These are phyloP conservation scores for Notodonta dromedarius DNA, from an alignment of 2,888 invertebrate species.

Conservation along the genomic window DNA sequence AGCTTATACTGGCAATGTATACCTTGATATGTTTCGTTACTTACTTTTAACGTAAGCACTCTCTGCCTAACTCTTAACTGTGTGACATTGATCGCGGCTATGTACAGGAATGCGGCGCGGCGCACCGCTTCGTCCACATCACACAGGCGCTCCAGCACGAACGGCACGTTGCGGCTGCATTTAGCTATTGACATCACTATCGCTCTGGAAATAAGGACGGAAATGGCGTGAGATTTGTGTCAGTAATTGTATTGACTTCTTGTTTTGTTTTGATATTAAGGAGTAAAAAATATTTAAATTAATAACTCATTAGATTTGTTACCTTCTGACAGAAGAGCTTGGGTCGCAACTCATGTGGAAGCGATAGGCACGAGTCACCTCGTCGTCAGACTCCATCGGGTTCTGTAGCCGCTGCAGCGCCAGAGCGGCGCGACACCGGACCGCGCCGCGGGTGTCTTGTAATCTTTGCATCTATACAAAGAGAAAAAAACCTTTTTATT, in stretches of 20 bases:
- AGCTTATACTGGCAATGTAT: no score
- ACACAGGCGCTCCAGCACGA: slow-evolving; percentile 88
- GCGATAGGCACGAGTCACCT: slow-evolving; percentile 88
- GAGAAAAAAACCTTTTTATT: neutral
- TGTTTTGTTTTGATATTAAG: no score
- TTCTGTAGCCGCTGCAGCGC: slow-evolving; percentile 93
- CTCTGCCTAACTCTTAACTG: slow-evolving; percentile 74
- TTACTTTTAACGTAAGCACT: slow-evolving; percentile 73
- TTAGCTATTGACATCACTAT: slow-evolving; percentile 90
- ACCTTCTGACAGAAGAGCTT: slow-evolving; percentile 88
- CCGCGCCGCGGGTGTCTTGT: slow-evolving; percentile 89
- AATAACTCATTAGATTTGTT: neutral
- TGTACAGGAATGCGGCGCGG: slow-evolving; percentile 77
- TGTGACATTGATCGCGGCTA: slow-evolving; percentile 76
- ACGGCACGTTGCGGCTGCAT: slow-evolving; percentile 87
- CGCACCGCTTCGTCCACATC: slow-evolving; percentile 92
- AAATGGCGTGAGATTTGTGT: neutral
- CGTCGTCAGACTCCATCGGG: slow-evolving; percentile 89
- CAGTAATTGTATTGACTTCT: neutral
- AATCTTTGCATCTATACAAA: slow-evolving; percentile 65
- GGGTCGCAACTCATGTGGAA: slow-evolving; percentile 90
- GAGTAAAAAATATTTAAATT: no score
- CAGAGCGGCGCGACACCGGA: slow-evolving; percentile 91
- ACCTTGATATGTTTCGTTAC: neutral
- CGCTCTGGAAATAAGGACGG: slow-evolving; percentile 69